Percentiles rank a stretch among this genome's conserved stretches.
Evolutionary conservation across 2,888 invertebrate genomes (phyloP).

Genomic region (Cyrtodaria siliqua): DNA sequence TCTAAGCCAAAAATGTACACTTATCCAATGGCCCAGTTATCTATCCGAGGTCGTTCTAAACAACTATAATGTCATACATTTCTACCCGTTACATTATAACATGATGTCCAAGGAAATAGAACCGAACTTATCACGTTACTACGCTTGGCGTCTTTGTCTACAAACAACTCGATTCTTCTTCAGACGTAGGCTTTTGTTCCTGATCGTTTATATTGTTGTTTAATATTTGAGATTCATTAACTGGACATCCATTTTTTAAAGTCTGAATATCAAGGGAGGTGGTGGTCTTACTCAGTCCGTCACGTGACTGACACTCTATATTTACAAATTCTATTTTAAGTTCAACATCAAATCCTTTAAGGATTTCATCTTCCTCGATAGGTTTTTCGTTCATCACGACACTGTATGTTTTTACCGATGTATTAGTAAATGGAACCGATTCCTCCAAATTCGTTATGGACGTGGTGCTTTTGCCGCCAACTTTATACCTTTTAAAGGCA

Average conservation of each 20-base stretch:
- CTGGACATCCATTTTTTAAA: slow-evolving; percentile 36
- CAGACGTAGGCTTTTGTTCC: too few relatives aligned
- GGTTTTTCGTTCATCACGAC: slow-evolving; percentile 18
- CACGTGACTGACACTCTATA: slow-evolving; percentile 47
- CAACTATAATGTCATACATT: too few relatives aligned
- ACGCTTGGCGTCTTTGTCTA: too few relatives aligned
- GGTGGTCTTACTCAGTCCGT: slow-evolving; percentile 42
- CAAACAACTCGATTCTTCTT: too few relatives aligned
- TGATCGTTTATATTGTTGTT: slow-evolving; percentile 38
- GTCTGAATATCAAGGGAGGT: slow-evolving; percentile 51
- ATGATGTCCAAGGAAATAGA: too few relatives aligned
- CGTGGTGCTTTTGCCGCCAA: slow-evolving; percentile 18
- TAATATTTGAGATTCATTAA: slow-evolving; percentile 33
- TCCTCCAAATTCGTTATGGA: slow-evolving; percentile 44
- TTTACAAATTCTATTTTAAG: slow-evolving; percentile 52
- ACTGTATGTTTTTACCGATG: slow-evolving; percentile 23
- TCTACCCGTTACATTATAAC: too few relatives aligned
- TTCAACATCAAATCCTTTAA: slow-evolving; percentile 23
- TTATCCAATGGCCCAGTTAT: too few relatives aligned
- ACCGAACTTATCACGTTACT: too few relatives aligned
- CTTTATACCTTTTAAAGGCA: slow-evolving; percentile 12
- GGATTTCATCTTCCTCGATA: slow-evolving; percentile 10
- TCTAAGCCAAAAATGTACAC: too few relatives aligned
- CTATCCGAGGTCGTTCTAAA: too few relatives aligned
- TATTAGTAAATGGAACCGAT: slow-evolving; percentile 46